These are phyloP conservation scores for Pterophyllum scalare DNA, from an alignment of 2,113 vertebrate genomes.

Conservation along the genomic window DNA sequence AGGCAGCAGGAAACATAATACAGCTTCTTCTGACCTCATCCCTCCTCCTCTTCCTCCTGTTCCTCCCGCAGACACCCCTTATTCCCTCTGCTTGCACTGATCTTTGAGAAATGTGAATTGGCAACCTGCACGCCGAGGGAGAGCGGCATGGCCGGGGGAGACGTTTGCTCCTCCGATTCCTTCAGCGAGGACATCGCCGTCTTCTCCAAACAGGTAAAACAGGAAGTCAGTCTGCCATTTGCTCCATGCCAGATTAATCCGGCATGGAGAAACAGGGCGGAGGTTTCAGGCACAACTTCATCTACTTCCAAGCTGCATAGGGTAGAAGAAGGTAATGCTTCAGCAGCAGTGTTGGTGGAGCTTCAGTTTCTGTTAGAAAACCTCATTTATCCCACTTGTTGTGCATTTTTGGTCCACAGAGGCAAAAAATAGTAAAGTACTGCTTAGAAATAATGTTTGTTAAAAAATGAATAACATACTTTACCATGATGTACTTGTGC, in stretches of 20 bases:
- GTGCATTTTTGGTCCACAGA: neutral
- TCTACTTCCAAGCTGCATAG: too few species aligned
- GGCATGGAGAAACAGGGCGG: neutral
- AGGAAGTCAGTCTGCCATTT: neutral
- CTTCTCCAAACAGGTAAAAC: conserved; percentile 94
- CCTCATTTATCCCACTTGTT: neutral
- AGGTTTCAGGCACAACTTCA: too few species aligned
- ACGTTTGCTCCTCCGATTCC: conserved; percentile 95
- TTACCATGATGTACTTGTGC: too few species aligned
- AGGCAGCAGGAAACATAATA: neutral
- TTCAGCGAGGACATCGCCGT: conserved; percentile 97
- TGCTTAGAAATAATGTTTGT: neutral
- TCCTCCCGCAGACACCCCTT: conserved; percentile 91
- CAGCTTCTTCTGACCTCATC: neutral
- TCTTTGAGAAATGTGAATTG: conserved; percentile 99
- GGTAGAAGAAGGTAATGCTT: neutral
- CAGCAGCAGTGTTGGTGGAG: neutral
- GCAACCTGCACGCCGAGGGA: conserved; percentile 94
- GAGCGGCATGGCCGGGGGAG: conserved; percentile 90
- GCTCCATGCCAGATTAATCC: neutral
- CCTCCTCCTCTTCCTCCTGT: neutral
- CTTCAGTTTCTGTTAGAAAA: neutral
- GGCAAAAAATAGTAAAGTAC: neutral
- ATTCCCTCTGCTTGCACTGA: conserved; percentile 96
- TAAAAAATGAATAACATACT: too few species aligned